Evolutionary conservation across 2,113 vertebrate genomes (phyloP).

Genomic region (Melanerpes aurifrons): DNA sequence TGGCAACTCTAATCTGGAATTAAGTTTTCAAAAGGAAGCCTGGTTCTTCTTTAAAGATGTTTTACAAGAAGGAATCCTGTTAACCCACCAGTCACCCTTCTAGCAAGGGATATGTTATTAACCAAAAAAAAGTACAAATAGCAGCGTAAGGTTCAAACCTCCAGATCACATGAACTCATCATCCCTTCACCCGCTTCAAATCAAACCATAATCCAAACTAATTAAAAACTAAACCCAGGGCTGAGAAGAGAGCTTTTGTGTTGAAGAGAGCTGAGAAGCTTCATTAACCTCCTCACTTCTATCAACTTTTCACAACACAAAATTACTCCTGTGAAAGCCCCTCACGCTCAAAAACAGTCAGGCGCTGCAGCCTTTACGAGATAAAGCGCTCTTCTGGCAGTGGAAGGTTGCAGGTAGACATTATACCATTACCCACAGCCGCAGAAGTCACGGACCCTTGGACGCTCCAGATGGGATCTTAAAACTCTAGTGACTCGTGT

Average conservation of each 20-base stretch:
- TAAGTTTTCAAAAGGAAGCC: background rate
- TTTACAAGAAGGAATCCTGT: slow-evolving; percentile 4
- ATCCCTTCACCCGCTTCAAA: slow-evolving; percentile 28
- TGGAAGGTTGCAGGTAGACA: background rate
- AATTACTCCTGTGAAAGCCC: slow-evolving; percentile 16
- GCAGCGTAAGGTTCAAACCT: slow-evolving; percentile 37
- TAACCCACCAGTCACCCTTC: slow-evolving; percentile 2
- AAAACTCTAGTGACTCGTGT: background rate
- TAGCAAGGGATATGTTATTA: slow-evolving; percentile 38
- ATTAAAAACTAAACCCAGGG: slow-evolving; percentile 72
- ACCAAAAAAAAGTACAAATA: slow-evolving; percentile 36
- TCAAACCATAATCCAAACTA: slow-evolving; percentile 72
- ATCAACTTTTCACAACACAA: slow-evolving; percentile 1
- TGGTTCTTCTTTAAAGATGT: background rate
- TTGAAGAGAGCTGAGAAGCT: slow-evolving; percentile 23
- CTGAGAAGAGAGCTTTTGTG: slow-evolving; percentile 60
- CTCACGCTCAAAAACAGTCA: background rate
- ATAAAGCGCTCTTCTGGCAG: background rate
- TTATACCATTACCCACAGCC: background rate
- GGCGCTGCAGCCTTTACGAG: background rate
- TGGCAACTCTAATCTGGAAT: background rate
- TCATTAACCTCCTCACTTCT: slow-evolving; percentile 64
- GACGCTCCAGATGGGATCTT: background rate
- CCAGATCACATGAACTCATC: slow-evolving; percentile 49
- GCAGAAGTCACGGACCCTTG: background rate